These are phyloP conservation scores for Cheilosia vulpina DNA, from an alignment of 2,888 invertebrate species.

Conservation along the genomic window DNA sequence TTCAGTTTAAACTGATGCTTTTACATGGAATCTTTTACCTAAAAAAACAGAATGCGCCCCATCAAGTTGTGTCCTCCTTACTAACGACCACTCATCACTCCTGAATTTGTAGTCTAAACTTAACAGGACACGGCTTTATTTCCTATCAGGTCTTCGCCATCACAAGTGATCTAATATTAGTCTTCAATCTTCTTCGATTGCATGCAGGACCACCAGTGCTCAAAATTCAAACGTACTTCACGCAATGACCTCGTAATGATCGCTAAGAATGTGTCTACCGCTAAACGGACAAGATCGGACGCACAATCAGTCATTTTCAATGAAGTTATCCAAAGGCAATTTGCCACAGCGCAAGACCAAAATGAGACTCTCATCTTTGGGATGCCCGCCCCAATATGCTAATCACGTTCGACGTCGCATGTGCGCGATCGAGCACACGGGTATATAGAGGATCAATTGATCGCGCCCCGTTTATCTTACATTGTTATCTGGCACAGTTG, in stretches of 20 bases:
- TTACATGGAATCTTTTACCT: no score
- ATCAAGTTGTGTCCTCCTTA: no score
- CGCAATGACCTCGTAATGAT: slow-evolving; percentile 9
- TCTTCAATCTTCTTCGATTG: neutral
- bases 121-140: no score
- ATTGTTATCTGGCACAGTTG: slow-evolving; percentile 69
- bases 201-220: neutral
- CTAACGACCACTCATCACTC: no score
- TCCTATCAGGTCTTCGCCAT: no score
- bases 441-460: slow-evolving; percentile 48
- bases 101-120: no score
- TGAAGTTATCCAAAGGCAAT: slow-evolving; percentile 68
- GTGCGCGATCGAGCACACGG: slow-evolving; percentile 11
- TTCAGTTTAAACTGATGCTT: no score
- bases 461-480: slow-evolving; percentile 64
- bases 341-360: slow-evolving; percentile 13
- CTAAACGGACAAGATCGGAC: slow-evolving; percentile 22
- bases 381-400: slow-evolving; percentile 51
- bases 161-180: neutral
- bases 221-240: neutral
- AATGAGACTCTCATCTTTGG: slow-evolving; percentile 18
- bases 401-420: slow-evolving; percentile 56
- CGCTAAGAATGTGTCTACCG: slow-evolving; percentile 1
- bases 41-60: no score
- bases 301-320: slow-evolving; percentile 46